Conservation (phyloP, 2,888 invertebrate species). For the Didymodactylos carnosus region DNA sequence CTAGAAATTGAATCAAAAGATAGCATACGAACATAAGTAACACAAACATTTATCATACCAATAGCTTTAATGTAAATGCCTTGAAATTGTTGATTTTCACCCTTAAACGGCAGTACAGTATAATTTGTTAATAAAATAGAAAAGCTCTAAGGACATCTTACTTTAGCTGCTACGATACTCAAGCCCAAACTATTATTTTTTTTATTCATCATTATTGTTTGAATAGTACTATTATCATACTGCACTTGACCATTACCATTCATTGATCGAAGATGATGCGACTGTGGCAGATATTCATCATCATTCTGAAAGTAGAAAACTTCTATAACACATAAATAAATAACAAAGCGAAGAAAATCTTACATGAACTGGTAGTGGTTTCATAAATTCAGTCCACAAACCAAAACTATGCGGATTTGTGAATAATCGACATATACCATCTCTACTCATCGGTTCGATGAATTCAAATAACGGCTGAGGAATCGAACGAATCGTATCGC, state of each 20-base stretch:
- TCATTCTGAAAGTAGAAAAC: too few species aligned
- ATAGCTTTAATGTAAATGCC: conserved; percentile 98
- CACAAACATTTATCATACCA: too few species aligned
- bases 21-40: too few species aligned
- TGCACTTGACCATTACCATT: background rate
- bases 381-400: conserved; percentile 12
- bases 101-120: conserved; percentile 29
- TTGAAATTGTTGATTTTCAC: conserved; percentile 56
- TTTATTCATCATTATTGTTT: conserved; percentile 13
- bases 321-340: too few species aligned
- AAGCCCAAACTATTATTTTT: conserved; percentile 80
- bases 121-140: conserved; percentile 26
- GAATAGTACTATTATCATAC: background rate
- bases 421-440: conserved; percentile 14
- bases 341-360: background rate
- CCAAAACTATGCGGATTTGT: conserved; percentile 9
- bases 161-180: conserved; percentile 86
- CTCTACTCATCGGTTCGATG: conserved; percentile 54
- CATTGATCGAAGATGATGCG: background rate
- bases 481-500: conserved; percentile 77
- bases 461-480: conserved; percentile 69
- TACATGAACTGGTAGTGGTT: background rate
- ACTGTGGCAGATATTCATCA: background rate
- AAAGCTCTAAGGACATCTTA: conserved; percentile 28
- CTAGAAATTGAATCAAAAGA: too few species aligned